phyloP scores from a whole-genome alignment of 2,797 vertebrate species.

The Acipenser ruthenus region DNA sequence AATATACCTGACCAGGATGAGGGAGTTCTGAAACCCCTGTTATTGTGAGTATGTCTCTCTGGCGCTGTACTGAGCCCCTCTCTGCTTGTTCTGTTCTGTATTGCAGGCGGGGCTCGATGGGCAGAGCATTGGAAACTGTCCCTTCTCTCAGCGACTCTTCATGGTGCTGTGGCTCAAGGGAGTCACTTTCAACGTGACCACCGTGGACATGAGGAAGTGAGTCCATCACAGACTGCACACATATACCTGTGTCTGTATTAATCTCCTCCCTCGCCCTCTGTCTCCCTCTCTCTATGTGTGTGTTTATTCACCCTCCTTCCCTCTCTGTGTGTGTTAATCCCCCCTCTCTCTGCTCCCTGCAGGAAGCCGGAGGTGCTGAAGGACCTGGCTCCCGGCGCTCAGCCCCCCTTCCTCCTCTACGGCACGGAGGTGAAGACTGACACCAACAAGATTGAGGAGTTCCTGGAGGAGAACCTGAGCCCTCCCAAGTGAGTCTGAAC shows the following conservation, averaged over 20 bases:
- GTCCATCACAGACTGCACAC: slow-evolving; percentile 20
- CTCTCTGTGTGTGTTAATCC: background rate
- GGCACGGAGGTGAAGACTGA: slow-evolving; percentile 79
- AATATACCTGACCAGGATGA: too few relatives aligned
- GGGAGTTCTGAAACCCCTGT: background rate
- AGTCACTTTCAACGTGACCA: slow-evolving; percentile 84
- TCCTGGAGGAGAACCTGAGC: slow-evolving; percentile 75
- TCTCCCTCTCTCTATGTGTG: background rate
- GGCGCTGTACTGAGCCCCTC: background rate
- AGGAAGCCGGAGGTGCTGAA: slow-evolving; percentile 81
- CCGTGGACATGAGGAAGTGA: slow-evolving; percentile 85
- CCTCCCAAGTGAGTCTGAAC: slow-evolving; percentile 64
- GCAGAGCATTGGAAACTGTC: slow-evolving; percentile 87
- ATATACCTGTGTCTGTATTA: background rate
- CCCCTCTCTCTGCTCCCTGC: slow-evolving; percentile 1
- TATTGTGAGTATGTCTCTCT: background rate
- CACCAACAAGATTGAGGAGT: slow-evolving; percentile 91
- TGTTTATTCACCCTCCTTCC: background rate
- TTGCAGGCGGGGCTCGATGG: slow-evolving; percentile 80
- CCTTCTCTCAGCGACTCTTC: slow-evolving; percentile 87
- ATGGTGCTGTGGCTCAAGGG: slow-evolving; percentile 92
- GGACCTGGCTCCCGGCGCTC: slow-evolving; percentile 78
- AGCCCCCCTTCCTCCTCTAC: slow-evolving; percentile 80
- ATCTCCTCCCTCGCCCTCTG: background rate
- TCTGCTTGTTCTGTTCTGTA: too few relatives aligned